Conservation (phyloP, 2,797 vertebrate species). For the Molossus molossus region DNA sequence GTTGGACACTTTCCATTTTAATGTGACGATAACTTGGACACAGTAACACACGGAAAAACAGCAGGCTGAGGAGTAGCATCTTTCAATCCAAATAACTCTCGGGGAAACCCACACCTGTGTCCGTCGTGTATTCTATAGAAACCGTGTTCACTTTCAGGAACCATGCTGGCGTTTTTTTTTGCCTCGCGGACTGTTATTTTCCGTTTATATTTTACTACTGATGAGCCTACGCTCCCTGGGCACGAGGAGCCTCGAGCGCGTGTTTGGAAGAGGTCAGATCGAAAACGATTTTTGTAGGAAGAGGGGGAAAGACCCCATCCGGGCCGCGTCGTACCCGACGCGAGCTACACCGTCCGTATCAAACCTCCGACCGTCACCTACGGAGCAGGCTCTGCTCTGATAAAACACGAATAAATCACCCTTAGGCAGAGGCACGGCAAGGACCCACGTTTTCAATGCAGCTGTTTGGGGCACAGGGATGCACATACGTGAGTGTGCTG, state of each 20-base stretch:
- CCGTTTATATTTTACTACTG: not conserved
- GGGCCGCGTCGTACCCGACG: not conserved
- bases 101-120: not conserved
- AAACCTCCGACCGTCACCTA: not conserved
- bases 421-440: not conserved
- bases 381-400: not conserved
- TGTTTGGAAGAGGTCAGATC: not conserved
- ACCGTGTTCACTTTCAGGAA: not conserved
- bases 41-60: not conserved
- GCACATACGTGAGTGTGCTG: rapidly evolving
- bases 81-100: conserved; percentile 52
- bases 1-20: not conserved
- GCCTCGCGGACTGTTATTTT: not conserved
- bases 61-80: not conserved
- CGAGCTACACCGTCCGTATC: not conserved
- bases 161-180: no score
- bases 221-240: not conserved
- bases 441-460: not conserved
- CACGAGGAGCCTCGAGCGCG: not conserved
- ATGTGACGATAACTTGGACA: not conserved
- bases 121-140: not conserved
- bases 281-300: not conserved
- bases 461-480: not conserved
- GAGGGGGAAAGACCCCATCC: not conserved
- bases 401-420: not conserved